Percentiles rank a stretch among this genome's conserved stretches.
These are phyloP conservation scores for Microctenopoma lineatum DNA, from an alignment of 2,797 vertebrate genomes.

Conservation along the genomic window DNA sequence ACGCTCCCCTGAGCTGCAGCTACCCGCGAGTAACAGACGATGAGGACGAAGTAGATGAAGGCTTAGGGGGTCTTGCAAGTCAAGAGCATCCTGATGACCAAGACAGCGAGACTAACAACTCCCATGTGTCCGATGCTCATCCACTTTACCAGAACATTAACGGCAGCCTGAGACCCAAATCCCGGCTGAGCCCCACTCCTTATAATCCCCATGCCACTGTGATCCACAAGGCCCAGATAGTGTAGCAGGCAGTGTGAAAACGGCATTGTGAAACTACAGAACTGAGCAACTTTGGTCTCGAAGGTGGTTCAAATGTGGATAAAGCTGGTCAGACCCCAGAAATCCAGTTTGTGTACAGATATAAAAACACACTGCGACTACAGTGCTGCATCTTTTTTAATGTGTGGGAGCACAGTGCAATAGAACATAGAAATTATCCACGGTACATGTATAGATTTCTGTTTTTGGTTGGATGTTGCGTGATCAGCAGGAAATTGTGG, in stretches of 20 bases:
- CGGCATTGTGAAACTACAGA: not conserved
- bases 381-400: slow-evolving; percentile 17
- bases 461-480: not conserved
- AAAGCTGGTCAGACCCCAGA: not conserved
- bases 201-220: slow-evolving; percentile 72
- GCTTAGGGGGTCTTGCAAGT: slow-evolving; percentile 76
- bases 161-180: slow-evolving; percentile 85
- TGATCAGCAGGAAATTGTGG: not conserved
- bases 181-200: slow-evolving; percentile 77
- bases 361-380: slow-evolving; percentile 2
- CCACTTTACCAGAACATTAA: slow-evolving; percentile 87
- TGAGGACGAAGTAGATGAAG: slow-evolving; percentile 77
- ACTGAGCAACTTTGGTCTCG: not conserved
- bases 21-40: slow-evolving; percentile 74
- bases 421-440: slow-evolving; percentile 13
- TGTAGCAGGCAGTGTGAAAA: slow-evolving; percentile 71
- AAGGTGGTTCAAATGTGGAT: slow-evolving; percentile 1
- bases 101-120: slow-evolving; percentile 83
- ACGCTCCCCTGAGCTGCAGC: slow-evolving; percentile 57
- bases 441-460: not conserved
- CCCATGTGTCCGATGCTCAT: slow-evolving; percentile 88
- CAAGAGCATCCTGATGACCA: slow-evolving; percentile 79
- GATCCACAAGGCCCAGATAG: slow-evolving; percentile 89
- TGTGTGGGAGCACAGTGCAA: slow-evolving; percentile 27
- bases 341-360: not conserved